phyloP scores from a whole-genome alignment of 1,140 invertebrate genomes.

The Pemphigus obesinymphae region DNA sequence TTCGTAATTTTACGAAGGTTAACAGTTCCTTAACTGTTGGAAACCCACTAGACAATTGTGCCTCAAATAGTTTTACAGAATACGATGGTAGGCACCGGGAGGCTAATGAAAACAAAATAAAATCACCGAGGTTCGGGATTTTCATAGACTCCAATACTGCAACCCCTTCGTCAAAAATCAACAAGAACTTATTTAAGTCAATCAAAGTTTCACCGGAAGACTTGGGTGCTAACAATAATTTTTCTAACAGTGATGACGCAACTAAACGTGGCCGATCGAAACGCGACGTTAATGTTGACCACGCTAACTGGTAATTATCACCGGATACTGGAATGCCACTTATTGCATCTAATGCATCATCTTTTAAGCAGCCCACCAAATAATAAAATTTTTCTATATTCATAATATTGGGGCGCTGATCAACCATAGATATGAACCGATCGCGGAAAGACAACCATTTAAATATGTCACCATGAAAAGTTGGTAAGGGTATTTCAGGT shows the following conservation, averaged over 20 bases:
- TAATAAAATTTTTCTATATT: not conserved
- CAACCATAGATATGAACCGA: not conserved
- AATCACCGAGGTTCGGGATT: not conserved
- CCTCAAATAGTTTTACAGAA: not conserved
- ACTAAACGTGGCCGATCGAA: not conserved
- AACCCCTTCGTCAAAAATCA: not conserved
- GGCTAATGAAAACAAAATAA: too few relatives aligned
- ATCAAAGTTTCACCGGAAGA: too few relatives aligned
- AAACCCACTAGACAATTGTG: not conserved
- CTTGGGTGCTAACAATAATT: not conserved
- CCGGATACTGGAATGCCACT: too few relatives aligned
- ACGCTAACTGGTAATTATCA: too few relatives aligned
- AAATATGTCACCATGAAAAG: not conserved
- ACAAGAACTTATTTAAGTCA: too few relatives aligned
- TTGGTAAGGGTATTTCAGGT: not conserved
- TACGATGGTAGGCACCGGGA: not conserved
- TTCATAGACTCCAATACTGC: not conserved
- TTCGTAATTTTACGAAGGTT: not conserved
- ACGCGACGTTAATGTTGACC: too few relatives aligned
- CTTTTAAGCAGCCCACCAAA: too few relatives aligned
- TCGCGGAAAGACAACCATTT: too few relatives aligned
- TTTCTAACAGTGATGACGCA: not conserved
- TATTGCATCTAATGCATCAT: too few relatives aligned
- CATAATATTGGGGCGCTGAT: not conserved
- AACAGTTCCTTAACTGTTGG: not conserved